Evolutionary conservation across 2,797 vertebrate genomes (phyloP).

Genomic region (Somateria mollissima): DNA sequence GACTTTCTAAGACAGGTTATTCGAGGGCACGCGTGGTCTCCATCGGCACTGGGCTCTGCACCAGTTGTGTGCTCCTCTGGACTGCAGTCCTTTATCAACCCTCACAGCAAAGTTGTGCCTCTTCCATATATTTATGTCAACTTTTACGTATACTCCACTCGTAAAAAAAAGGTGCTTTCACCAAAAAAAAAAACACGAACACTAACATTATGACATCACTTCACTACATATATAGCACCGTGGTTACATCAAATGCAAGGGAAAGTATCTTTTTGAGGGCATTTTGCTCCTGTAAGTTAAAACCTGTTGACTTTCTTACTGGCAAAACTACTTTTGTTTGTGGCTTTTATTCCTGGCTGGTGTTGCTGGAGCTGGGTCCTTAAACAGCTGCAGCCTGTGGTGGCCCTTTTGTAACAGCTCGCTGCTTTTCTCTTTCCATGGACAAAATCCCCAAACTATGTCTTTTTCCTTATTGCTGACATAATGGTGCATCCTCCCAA

Average conservation of each 20-base stretch:
- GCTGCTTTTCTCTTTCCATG: slow-evolving; percentile 16
- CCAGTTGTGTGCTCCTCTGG: neutral
- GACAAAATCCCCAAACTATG: neutral
- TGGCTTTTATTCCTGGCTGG: slow-evolving; percentile 15
- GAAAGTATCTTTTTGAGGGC: neutral
- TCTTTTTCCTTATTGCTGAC: slow-evolving; percentile 41
- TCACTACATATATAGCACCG: neutral
- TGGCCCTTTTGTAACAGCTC: slow-evolving; percentile 11
- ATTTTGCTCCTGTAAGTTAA: neutral
- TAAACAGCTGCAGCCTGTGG: slow-evolving; percentile 42
- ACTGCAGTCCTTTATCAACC: neutral
- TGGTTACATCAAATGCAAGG: neutral
- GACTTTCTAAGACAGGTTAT: neutral
- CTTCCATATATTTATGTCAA: neutral
- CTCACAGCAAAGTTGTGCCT: neutral
- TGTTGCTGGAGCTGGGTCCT: slow-evolving; percentile 17
- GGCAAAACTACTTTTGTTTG: neutral
- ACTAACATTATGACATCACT: neutral
- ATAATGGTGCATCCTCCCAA: slow-evolving; percentile 23
- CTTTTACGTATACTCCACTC: neutral
- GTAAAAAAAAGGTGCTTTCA: neutral
- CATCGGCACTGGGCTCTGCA: neutral
- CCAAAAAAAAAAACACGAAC: neutral
- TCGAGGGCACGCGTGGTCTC: neutral
- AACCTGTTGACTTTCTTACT: neutral